phyloP scores from a whole-genome alignment of 2,113 vertebrate genomes.

The Holacanthus passer region DNA sequence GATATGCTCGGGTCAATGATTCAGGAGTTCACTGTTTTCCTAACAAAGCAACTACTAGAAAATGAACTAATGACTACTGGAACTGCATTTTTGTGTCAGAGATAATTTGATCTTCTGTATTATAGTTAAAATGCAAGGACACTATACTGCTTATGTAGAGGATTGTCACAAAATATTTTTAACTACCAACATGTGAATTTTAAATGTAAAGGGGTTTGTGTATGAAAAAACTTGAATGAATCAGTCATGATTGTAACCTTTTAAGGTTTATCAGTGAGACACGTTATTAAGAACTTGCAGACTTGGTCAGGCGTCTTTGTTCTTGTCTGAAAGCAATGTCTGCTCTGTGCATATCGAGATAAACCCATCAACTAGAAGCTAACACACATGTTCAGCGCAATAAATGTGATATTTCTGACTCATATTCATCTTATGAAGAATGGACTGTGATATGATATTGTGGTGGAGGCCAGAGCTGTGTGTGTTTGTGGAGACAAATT shows the following conservation, averaged over 20 bases:
- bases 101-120: too few species aligned
- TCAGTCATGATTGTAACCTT: not conserved
- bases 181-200: not conserved
- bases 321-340: not conserved
- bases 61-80: too few species aligned
- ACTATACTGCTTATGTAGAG: not conserved
- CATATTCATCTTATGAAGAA: not conserved
- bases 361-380: not conserved
- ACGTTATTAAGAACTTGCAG: not conserved
- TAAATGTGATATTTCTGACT: not conserved
- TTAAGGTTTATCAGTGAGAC: not conserved
- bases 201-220: not conserved
- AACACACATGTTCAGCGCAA: not conserved
- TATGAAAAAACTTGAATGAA: not conserved
- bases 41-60: too few species aligned
- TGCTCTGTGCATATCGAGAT: slow-evolving; percentile 3
- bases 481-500: slow-evolving; percentile 31
- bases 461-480: not conserved
- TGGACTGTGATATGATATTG: not conserved
- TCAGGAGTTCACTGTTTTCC: too few species aligned
- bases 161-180: not conserved
- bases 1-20: too few species aligned
- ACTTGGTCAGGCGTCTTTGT: not conserved
- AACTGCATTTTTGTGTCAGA: too few species aligned
- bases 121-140: not conserved